Percentiles rank a stretch among this genome's conserved stretches.
These are phyloP conservation scores for Galaxias olidus DNA, from an alignment of 2,797 vertebrate species.

Conservation along the genomic window DNA sequence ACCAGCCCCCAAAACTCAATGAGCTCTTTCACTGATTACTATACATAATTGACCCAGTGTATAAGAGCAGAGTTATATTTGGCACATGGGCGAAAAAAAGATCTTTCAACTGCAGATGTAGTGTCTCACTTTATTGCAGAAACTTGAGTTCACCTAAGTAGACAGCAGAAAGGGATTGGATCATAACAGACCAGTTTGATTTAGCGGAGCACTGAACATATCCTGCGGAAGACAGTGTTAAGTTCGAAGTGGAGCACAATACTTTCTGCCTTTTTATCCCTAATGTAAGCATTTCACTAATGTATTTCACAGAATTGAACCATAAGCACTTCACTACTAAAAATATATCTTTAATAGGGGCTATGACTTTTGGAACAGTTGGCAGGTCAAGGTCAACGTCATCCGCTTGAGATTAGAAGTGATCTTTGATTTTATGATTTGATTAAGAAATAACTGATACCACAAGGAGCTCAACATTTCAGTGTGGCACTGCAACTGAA, in stretches of 20 bases:
- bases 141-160: constrained; percentile 37
- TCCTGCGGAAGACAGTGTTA: constrained; percentile 42
- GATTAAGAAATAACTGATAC: neutral
- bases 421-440: neutral
- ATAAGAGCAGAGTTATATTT: constrained; percentile 49
- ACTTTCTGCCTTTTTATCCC: too few relatives aligned
- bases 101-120: constrained; percentile 54
- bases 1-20: constrained; percentile 63
- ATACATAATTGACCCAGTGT: constrained; percentile 68
- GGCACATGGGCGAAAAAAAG: constrained; percentile 50
- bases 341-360: constrained; percentile 4
- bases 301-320: too few relatives aligned
- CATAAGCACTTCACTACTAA: too few relatives aligned
- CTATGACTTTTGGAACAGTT: constrained; percentile 21
- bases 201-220: constrained; percentile 38
- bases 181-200: constrained; percentile 41
- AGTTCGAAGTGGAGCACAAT: constrained; percentile 7
- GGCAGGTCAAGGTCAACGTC: constrained; percentile 20
- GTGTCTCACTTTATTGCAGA: constrained; percentile 58
- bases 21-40: constrained; percentile 69
- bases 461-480: neutral
- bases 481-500: constrained; percentile 24
- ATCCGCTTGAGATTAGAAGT: constrained; percentile 7
- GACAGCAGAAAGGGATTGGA: constrained; percentile 39
- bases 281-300: too few relatives aligned